Percentiles rank a stretch among this genome's conserved stretches.
These are phyloP conservation scores for Nanorana parkeri DNA, from an alignment of 2,113 vertebrate genomes.

Conservation along the genomic window DNA sequence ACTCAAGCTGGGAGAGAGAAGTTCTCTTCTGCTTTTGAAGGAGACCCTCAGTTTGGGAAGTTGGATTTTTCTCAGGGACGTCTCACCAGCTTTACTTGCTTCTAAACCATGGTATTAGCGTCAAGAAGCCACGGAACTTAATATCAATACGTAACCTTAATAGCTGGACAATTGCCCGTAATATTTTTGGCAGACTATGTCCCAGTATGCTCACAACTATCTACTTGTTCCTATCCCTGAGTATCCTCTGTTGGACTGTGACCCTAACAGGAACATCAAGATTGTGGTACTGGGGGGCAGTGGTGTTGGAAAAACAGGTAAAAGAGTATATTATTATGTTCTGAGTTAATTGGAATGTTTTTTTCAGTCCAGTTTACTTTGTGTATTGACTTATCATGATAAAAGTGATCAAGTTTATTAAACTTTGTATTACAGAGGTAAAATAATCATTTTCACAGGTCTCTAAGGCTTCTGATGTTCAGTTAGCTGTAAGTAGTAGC, in stretches of 20 bases:
- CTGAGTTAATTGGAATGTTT: neutral
- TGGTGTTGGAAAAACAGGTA: slow-evolving; percentile 90
- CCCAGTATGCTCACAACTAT: slow-evolving; percentile 84
- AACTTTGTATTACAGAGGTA: neutral
- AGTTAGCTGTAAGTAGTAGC: too few species aligned
- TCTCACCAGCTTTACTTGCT: slow-evolving; percentile 40
- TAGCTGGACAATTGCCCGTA: neutral
- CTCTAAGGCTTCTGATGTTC: too few species aligned
- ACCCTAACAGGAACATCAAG: slow-evolving; percentile 87
- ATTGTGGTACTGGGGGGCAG: slow-evolving; percentile 89
- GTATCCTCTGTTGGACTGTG: slow-evolving; percentile 81
- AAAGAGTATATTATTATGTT: slow-evolving; percentile 25
- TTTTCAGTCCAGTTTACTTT: neutral
- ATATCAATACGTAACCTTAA: slow-evolving; percentile 36
- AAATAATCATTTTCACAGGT: too few species aligned
- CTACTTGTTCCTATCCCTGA: slow-evolving; percentile 91
- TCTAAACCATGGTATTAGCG: slow-evolving; percentile 39
- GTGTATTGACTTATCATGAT: neutral
- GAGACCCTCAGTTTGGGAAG: slow-evolving; percentile 25
- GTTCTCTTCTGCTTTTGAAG: slow-evolving; percentile 59
- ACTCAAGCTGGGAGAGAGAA: slow-evolving; percentile 64
- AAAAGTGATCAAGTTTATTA: neutral
- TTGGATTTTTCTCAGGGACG: slow-evolving; percentile 8
- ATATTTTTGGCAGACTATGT: slow-evolving; percentile 76
- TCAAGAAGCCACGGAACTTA: slow-evolving; percentile 51